Evolutionary conservation across 2,888 invertebrate genomes (phyloP), one percentile per base, ranked within the genome.

Genomic region (Myopa tessellatipennis): DNA sequence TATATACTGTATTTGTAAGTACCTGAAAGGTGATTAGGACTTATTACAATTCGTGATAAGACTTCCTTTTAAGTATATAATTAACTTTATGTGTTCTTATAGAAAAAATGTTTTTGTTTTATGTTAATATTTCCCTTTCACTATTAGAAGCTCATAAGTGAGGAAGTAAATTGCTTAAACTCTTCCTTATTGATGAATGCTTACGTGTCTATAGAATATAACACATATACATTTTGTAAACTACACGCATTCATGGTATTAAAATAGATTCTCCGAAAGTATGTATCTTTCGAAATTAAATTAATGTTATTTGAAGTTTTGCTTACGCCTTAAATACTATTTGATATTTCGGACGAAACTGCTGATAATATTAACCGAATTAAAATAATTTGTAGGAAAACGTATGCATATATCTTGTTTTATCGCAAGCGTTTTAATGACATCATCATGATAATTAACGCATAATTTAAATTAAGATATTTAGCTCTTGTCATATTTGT

Each of bases 1-100:
- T 78, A 77, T 76, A 69, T 75, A 74, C 61, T 68, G 63, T 79
- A 78, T 79, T 79, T 82, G 74, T 77, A 81, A 77, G 83, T 83
- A 83, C 83, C 83, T 83, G 83, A 82, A 81, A 80, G 81, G 81
- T 81, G 80, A 74, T 82, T 80, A 79, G 77, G 63, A 73, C 72
- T 77, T 45, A 75, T 67, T 45, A 36, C 52, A 67, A 74, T 75
- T 67, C 58, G 12, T 68, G 68, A 40, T 68, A 36, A 55, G 8
- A 26, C 16, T n/a, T 45, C 61, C 61, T 61, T 61, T 61, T 65
- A 65, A 65, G 55, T 55, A 55, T 45, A 45, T 45, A 55, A 55
- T 55, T 16, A 55, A 4, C 10, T 10, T 55, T 5, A n/a, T 55
- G n/a, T 55, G 5, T 55, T 55, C 55, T 55, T 55, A 12, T n/a